Evolutionary conservation across 2,113 vertebrate species (phyloP), one percentile per base, ranked within the genome.

Genomic region (Syngnathus floridae): DNA sequence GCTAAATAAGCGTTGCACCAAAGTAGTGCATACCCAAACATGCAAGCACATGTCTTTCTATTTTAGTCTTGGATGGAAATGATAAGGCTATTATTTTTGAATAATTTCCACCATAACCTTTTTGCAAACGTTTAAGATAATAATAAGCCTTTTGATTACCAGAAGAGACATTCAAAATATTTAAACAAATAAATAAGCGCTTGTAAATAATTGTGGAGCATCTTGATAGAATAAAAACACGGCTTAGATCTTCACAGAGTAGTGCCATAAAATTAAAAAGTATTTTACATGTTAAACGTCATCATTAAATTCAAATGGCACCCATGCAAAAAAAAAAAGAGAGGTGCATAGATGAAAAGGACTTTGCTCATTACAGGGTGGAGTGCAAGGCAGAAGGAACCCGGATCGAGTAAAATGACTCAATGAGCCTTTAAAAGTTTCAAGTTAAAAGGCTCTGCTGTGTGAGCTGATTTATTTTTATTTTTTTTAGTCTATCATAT

Each of bases 401-500:
- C 16, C 19, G 35, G 35, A 16, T 8, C 14, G 36, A 16, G 55
- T 57, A 35, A 57, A 36, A 16, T 58, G 37, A 19, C 35, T 40
- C 36, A 60, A 40, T 12, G 19, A 60, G 12, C 19, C 19, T 7
- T 41, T 60, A 10, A 40, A 60, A 60, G 37, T 35, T 60, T 36
- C 17, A 60, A 38, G 2, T 17, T 59, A n/a, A 61, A 61, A 61
- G 10, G 57, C 49, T 66, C 56, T 59, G 52, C 62, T 62, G n/a
- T 21, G 13, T 35, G 22, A 38, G 45, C 37, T 45, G 31, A 66
- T 66, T 10, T 12, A 64, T 64, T 73, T 68, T 31, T 22, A 35
- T 51, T 72, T 64, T 58, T n/a, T 35, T 67, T 71, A 45, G 26
- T 31, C n/a, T 62, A 26, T 3, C 51, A 10, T 26, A 54, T 56